Evolutionary conservation across 2,113 vertebrate species (phyloP), one percentile per base, ranked within the genome.

Genomic region (Ranitomeya imitator): DNA sequence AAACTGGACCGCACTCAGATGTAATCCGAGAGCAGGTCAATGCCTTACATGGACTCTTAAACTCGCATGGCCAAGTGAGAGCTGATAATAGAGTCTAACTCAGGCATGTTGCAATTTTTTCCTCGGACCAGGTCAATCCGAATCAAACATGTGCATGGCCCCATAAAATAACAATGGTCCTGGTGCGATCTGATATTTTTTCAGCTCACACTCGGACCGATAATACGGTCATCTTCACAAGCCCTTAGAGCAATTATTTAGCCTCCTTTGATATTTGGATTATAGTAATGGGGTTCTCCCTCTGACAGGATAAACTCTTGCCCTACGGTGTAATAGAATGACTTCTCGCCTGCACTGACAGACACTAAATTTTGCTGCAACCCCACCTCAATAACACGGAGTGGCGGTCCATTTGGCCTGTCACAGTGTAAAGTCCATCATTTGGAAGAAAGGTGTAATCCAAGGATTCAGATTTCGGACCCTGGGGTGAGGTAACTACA

Each of bases 401-500:
- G 54, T 31, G 11, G 21, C 52, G 60, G 55, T 83, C 74, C 73
- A 76, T 63, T 79, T 76, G 54, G 79, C 51, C 69, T 76, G 79
- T 88, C 86, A 83, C n/a, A 51, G 55, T 19, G 11, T 31, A 26
- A 12, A 82, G 57, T 83, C 10, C 26, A 83, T 88, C 51, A 83
- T 60, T 65, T 63, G 80, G 80, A 88, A 83, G 80, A 65, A 83
- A 88, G 86, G 80, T 88, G 86, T 83, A 77, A 88, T 88, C 52
- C 55, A 69, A 74, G 80, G 82, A 7, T 83, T 88, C 86, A 61
- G 8, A 77, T 88, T 83, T 83, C 86, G 37, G 69, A 73, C 80
- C 79, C 80, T 83, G 77, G 86, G 86, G 86, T 77, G 11, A 83
- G 86, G 77, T 88, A 88, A 88, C 54, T 61, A 59, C 71, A 88